These are phyloP conservation scores for Cancer borealis DNA, from an alignment of 2,888 invertebrate genomes.

Conservation along the genomic window DNA sequence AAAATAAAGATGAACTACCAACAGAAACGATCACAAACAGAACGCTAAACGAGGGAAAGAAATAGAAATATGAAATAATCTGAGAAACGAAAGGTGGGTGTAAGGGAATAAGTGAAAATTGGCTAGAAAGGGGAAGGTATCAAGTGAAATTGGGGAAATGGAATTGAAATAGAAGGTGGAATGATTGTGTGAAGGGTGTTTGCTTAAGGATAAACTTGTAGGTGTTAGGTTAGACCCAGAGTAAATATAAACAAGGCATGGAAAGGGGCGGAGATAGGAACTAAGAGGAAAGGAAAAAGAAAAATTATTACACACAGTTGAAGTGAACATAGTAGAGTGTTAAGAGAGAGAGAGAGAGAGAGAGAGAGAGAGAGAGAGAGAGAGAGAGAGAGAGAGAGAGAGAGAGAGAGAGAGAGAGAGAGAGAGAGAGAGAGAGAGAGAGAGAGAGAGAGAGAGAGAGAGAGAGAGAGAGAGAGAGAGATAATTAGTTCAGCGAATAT, in stretches of 20 bases:
- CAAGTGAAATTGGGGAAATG: not conserved
- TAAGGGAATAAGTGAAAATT: not conserved
- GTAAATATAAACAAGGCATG: too few species aligned
- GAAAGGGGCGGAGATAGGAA: too few species aligned
- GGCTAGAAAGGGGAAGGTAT: not conserved
- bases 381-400: too few species aligned
- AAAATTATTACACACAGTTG: too few species aligned
- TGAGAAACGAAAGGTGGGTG: not conserved
- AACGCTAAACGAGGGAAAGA: not conserved
- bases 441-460: slow-evolving; percentile 51
- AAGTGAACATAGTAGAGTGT: too few species aligned
- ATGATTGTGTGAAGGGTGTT: not conserved
- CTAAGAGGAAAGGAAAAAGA: too few species aligned
- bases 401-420: slow-evolving; percentile 50
- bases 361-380: too few species aligned
- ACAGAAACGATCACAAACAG: not conserved
- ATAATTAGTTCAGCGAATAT: not conserved
- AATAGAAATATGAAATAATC: not conserved
- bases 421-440: slow-evolving; percentile 53
- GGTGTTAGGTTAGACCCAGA: not conserved
- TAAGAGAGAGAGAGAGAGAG: too few species aligned
- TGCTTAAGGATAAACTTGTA: not conserved
- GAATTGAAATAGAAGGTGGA: not conserved
- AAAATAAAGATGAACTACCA: not conserved
- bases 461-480: not conserved